phyloP scores from a whole-genome alignment of 2,113 vertebrate genomes.

The Pavo muticus region DNA sequence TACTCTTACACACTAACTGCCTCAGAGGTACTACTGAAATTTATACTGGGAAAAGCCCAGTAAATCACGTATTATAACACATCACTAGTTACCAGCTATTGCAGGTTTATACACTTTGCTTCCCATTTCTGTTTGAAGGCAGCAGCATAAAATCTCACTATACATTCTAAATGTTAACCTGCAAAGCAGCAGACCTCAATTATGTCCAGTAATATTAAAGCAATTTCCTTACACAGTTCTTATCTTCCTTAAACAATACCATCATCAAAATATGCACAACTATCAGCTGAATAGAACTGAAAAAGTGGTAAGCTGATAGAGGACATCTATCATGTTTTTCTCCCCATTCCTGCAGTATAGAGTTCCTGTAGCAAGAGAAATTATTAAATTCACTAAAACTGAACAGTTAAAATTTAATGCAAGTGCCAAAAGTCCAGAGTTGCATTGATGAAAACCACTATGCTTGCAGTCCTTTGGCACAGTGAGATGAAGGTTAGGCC shows the following conservation, averaged over 20 bases:
- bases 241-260: neutral
- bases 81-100: neutral
- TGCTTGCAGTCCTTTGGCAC: neutral
- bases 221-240: neutral
- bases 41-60: neutral
- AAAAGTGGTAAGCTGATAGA: neutral
- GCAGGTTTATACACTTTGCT: neutral
- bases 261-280: neutral
- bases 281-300: neutral
- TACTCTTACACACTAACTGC: neutral
- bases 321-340: neutral
- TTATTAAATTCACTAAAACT: constrained; percentile 26
- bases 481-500: neutral
- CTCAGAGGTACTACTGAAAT: neutral
- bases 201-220: neutral
- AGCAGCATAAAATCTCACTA: neutral
- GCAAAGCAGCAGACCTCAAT: neutral
- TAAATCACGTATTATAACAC: neutral
- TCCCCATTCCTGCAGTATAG: neutral
- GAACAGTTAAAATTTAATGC: constrained; percentile 11
- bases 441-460: neutral
- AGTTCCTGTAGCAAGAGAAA: neutral
- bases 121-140: neutral
- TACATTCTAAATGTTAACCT: neutral
- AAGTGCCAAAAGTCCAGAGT: neutral